Conservation (phyloP, 2,113 vertebrate genomes). For the Gnathonemus longibarbis region DNA sequence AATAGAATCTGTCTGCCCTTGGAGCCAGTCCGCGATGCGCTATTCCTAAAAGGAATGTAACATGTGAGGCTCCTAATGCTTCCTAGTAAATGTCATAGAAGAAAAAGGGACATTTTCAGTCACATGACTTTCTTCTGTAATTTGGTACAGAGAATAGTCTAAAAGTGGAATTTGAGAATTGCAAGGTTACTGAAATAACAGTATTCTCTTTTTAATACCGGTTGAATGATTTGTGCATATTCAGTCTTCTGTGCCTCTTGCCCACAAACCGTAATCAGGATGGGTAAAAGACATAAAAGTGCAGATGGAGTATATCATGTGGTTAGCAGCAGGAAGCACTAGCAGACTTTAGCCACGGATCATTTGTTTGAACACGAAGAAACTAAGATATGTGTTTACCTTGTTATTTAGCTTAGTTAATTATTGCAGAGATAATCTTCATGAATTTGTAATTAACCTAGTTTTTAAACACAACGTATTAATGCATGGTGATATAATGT, state of each 20-base stretch:
- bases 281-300: not conserved
- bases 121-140: not conserved
- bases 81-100: not conserved
- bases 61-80: not conserved
- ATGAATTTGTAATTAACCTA: not conserved
- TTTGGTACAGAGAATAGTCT: slow-evolving; percentile 20
- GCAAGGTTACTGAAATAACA: slow-evolving; percentile 21
- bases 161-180: slow-evolving; percentile 25
- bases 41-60: not conserved
- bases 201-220: slow-evolving; percentile 13
- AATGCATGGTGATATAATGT: not conserved
- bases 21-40: not conserved
- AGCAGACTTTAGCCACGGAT: not conserved
- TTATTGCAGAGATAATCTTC: not conserved
- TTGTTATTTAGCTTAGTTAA: not conserved
- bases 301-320: not conserved
- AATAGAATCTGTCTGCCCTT: not conserved
- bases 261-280: not conserved
- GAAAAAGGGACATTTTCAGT: not conserved
- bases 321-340: not conserved
- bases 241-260: not conserved
- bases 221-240: slow-evolving; percentile 20
- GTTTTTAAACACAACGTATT: not conserved
- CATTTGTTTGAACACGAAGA: not conserved
- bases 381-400: not conserved